A percentile compares a stretch with the other conserved stretches of the same genome.
Evolutionary conservation across 2,888 invertebrate genomes (phyloP).

Genomic region (Frankliniella fusca): DNA sequence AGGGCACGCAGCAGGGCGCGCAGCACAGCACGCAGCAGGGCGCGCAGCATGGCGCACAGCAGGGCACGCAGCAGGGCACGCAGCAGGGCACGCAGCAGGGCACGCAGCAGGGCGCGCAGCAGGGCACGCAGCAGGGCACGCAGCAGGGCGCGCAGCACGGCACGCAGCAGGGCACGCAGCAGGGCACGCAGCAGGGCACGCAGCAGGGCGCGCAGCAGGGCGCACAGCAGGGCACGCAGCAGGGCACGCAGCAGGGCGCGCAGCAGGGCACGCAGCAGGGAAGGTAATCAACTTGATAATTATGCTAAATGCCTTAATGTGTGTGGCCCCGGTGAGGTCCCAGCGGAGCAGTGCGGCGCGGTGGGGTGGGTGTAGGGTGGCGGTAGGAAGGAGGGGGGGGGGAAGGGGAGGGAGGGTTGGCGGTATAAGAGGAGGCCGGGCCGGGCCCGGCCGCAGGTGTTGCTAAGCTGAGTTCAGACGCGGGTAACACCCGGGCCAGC

Average conservation of each 20-base stretch:
- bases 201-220: no score
- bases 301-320: conserved; percentile 1
- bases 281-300: neutral
- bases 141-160: neutral
- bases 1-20: neutral
- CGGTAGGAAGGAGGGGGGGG: neutral
- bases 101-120: no score
- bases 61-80: neutral
- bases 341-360: neutral
- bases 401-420: neutral
- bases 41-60: no score
- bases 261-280: neutral
- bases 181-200: neutral
- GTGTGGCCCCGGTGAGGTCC: neutral
- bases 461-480: neutral
- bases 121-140: neutral
- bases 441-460: neutral
- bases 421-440: neutral
- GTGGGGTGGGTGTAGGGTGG: neutral
- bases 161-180: neutral
- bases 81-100: neutral
- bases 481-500: neutral
- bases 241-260: neutral
- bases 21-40: neutral
- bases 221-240: neutral